These are phyloP conservation scores for Thalassarche chlororhynchos DNA, from an alignment of 2,113 vertebrate species.

Conservation along the genomic window DNA sequence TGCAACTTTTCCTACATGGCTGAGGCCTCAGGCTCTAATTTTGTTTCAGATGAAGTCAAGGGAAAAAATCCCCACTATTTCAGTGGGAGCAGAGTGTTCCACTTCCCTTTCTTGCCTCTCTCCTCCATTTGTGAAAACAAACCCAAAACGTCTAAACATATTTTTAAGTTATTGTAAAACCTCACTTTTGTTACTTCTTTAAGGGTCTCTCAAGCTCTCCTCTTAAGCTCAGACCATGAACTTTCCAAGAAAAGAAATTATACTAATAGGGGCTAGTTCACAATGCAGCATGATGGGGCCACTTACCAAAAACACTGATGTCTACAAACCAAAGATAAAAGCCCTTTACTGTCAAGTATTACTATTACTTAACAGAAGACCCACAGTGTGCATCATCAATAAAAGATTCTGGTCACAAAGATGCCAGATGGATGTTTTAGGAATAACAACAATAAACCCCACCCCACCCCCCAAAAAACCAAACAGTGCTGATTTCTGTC, in stretches of 20 bases:
- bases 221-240: background rate
- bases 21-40: background rate
- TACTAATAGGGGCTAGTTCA: background rate
- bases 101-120: background rate
- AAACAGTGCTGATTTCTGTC: background rate
- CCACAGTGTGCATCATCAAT: background rate
- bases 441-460: background rate
- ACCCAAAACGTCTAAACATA: accelerated
- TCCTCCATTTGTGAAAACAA: background rate
- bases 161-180: background rate
- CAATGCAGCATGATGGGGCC: background rate
- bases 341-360: background rate
- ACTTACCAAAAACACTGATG: background rate
- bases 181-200: background rate
- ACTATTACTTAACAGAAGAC: background rate
- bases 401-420: background rate
- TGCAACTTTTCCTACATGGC: background rate
- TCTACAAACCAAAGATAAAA: background rate
- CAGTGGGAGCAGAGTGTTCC: background rate
- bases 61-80: background rate
- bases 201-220: background rate
- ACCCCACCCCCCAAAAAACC: too few relatives aligned
- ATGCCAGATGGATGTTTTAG: background rate
- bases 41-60: background rate
- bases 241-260: background rate